Percentiles rank a stretch among this genome's conserved stretches.
These are phyloP conservation scores for Chloebia gouldiae DNA, from an alignment of 2,113 vertebrate genomes.

Conservation along the genomic window DNA sequence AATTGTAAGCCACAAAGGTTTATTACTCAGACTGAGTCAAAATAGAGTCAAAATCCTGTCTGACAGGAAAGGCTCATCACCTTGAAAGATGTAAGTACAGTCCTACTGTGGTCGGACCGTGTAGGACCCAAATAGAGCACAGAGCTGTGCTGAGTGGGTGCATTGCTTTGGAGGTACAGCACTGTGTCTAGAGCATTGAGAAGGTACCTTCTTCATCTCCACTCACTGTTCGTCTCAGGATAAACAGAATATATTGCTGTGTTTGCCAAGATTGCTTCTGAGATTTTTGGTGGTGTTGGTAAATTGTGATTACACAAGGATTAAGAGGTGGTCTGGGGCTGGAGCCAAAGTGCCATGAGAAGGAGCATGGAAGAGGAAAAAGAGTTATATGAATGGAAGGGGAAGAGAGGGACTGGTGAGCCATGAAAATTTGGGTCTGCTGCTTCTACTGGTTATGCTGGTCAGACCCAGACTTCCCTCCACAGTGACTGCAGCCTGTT, in stretches of 20 bases:
- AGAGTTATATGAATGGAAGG: not conserved
- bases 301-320: not conserved
- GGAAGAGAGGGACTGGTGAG: not conserved
- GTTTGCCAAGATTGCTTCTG: not conserved
- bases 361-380: not conserved
- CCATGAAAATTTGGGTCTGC: not conserved
- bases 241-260: not conserved
- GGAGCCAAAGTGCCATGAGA: not conserved
- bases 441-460: not conserved
- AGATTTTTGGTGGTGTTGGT: not conserved
- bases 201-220: not conserved
- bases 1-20: not conserved
- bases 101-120: not conserved
- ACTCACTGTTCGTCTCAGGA: not conserved
- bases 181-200: not conserved
- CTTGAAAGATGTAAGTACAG: not conserved
- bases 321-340: not conserved
- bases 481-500: not conserved
- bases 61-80: not conserved
- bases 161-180: not conserved
- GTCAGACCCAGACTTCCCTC: not conserved
- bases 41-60: not conserved
- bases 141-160: not conserved
- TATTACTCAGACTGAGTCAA: not conserved
- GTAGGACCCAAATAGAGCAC: not conserved